Conservation (phyloP, 2,113 vertebrate species). For the Silurus asotus region DNA sequence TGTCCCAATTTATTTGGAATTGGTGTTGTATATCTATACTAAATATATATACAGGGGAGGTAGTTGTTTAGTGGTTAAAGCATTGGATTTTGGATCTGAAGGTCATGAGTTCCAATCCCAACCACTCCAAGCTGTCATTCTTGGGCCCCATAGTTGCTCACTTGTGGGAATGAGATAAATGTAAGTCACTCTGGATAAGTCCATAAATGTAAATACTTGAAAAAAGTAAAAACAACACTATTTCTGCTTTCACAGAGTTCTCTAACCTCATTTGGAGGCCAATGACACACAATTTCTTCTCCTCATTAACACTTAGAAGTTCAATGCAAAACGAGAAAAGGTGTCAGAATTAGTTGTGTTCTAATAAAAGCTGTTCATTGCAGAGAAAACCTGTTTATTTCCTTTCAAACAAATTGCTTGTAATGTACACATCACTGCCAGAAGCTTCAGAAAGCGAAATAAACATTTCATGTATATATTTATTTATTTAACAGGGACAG, state of each 20-base stretch:
- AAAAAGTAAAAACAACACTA: too few relatives aligned
- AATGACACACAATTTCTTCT: background rate
- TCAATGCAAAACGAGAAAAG: background rate
- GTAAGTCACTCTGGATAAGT: too few relatives aligned
- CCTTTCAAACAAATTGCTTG: background rate
- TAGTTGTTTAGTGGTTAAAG: too few relatives aligned
- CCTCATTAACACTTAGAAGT: background rate
- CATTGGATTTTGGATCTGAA: too few relatives aligned
- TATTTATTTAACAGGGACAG: background rate
- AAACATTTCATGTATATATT: background rate
- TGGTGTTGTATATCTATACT: too few relatives aligned
- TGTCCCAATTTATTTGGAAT: too few relatives aligned
- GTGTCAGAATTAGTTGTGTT: background rate
- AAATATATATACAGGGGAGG: too few relatives aligned
- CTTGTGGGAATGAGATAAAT: too few relatives aligned
- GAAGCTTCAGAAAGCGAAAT: background rate
- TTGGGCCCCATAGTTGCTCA: too few relatives aligned
- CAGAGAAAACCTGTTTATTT: background rate
- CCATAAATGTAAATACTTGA: too few relatives aligned
- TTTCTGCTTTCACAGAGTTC: background rate
- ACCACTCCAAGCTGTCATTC: too few relatives aligned
- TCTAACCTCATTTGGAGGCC: background rate
- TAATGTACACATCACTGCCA: constrained; percentile 2
- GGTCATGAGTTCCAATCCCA: too few relatives aligned
- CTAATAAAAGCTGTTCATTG: constrained; percentile 15